Conservation (phyloP, 1,140 invertebrate genomes). For the fruit fly (Drosophila melanogaster) region DNA sequence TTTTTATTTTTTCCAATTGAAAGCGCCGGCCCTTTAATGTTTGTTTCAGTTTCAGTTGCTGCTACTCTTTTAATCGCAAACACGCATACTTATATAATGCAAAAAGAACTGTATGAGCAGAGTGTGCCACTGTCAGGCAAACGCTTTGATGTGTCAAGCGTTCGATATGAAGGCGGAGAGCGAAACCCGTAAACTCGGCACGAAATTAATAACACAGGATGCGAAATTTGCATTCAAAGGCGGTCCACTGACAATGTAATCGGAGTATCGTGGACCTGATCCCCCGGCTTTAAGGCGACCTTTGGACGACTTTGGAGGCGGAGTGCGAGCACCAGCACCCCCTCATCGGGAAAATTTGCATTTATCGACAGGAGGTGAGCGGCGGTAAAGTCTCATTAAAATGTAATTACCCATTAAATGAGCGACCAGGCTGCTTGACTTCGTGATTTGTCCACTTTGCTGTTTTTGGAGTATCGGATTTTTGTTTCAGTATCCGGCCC, state of each 20-base stretch:
- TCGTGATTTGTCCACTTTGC: slow-evolving; percentile 49
- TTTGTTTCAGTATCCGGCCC: slow-evolving; percentile 9
- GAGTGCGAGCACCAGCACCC: too few relatives aligned
- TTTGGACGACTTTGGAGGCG: slow-evolving; percentile 20
- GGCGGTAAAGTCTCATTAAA: slow-evolving; percentile 54
- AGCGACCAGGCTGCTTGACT: slow-evolving; percentile 10
- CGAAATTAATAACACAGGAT: slow-evolving; percentile 45
- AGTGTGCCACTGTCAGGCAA: slow-evolving; percentile 45
- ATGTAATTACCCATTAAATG: slow-evolving; percentile 70
- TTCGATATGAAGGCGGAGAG: slow-evolving; percentile 34
- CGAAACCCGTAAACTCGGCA: slow-evolving; percentile 18
- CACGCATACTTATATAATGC: slow-evolving; percentile 47
- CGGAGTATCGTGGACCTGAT: neutral
- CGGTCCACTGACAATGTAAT: slow-evolving; percentile 27
- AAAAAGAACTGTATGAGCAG: neutral
- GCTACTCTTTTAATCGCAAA: slow-evolving; percentile 46
- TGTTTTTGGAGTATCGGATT: slow-evolving; percentile 25
- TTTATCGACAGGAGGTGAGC: slow-evolving; percentile 44
- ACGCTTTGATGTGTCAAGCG: slow-evolving; percentile 53
- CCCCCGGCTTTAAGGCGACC: slow-evolving; percentile 23
- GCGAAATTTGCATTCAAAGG: slow-evolving; percentile 57
- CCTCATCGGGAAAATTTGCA: slow-evolving; percentile 49
- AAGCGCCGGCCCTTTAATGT: slow-evolving; percentile 59
- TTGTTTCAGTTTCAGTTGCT: slow-evolving; percentile 36
- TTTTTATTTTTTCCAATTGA: slow-evolving; percentile 57